These are phyloP conservation scores for Saxidomus purpurata DNA, from an alignment of 1,140 invertebrate genomes.

Conservation along the genomic window DNA sequence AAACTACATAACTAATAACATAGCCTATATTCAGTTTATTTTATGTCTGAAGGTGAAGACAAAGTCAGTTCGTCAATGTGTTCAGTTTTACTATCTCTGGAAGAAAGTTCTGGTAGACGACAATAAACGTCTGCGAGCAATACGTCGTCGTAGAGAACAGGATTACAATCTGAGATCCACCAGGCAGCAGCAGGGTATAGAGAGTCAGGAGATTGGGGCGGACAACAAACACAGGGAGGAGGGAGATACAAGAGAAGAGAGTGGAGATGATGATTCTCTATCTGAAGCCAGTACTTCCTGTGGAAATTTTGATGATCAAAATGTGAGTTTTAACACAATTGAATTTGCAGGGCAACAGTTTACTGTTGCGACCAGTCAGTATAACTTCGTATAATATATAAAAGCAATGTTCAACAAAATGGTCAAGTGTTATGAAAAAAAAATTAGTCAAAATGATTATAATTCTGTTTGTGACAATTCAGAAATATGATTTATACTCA, in stretches of 20 bases:
- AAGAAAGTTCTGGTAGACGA: slow-evolving; percentile 95
- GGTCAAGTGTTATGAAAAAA: too few species aligned
- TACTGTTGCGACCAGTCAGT: too few species aligned
- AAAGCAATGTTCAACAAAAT: too few species aligned
- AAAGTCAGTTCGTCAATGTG: slow-evolving; percentile 97
- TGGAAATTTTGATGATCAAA: slow-evolving; percentile 69
- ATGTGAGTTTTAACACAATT: slow-evolving; percentile 57
- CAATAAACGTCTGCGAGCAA: slow-evolving; percentile 90
- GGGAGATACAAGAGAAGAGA: slow-evolving; percentile 50
- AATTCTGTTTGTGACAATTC: too few species aligned
- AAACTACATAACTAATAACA: too few species aligned
- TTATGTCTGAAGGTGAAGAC: slow-evolving; percentile 92
- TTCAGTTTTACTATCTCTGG: slow-evolving; percentile 99
- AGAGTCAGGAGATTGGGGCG: background rate
- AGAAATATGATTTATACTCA: too few species aligned
- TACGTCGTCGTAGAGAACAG: slow-evolving; percentile 86
- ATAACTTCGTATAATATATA: too few species aligned
- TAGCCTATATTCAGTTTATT: too few species aligned
- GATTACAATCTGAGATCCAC: slow-evolving; percentile 86
- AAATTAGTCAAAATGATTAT: too few species aligned
- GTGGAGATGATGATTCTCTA: slow-evolving; percentile 62
- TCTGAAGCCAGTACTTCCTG: slow-evolving; percentile 70
- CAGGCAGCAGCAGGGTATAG: slow-evolving; percentile 61
- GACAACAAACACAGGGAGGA: slow-evolving; percentile 31
- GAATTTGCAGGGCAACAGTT: too few species aligned